Conservation (phyloP, 2,888 invertebrate genomes). For the Arge pagana region DNA sequence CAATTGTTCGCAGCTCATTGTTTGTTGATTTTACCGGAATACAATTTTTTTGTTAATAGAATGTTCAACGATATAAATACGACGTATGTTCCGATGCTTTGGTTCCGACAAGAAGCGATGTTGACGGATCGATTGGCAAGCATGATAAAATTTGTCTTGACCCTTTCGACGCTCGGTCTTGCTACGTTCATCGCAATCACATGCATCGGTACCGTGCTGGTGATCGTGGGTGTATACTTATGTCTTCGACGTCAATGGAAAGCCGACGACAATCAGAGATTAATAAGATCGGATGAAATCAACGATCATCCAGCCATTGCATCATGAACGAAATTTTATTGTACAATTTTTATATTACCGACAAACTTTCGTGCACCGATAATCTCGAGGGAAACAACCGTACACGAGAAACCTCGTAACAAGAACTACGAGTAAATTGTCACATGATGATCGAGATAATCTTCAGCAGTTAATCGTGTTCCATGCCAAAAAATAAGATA, state of each 20-base stretch:
- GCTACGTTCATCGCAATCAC: slow-evolving; percentile 64
- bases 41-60: slow-evolving; percentile 59
- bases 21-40: too few species aligned
- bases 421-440: too few species aligned
- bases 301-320: slow-evolving; percentile 24
- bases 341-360: too few species aligned
- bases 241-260: slow-evolving; percentile 47
- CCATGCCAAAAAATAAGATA: too few species aligned
- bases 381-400: too few species aligned
- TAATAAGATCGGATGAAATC: slow-evolving; percentile 42
- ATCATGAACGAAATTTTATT: too few species aligned
- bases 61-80: slow-evolving; percentile 62
- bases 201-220: slow-evolving; percentile 55
- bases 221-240: slow-evolving; percentile 51
- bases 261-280: slow-evolving; percentile 50
- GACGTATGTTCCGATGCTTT: slow-evolving; percentile 73
- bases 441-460: too few species aligned
- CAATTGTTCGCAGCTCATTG: too few species aligned
- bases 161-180: slow-evolving; percentile 61
- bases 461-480: too few species aligned
- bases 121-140: slow-evolving; percentile 65
- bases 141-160: slow-evolving; percentile 62
- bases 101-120: slow-evolving; percentile 73
- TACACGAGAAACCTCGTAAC: too few species aligned
- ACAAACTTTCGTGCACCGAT: too few species aligned